phyloP scores from a whole-genome alignment of 2,797 vertebrate species.

The Bradypodion ventrale region DNA sequence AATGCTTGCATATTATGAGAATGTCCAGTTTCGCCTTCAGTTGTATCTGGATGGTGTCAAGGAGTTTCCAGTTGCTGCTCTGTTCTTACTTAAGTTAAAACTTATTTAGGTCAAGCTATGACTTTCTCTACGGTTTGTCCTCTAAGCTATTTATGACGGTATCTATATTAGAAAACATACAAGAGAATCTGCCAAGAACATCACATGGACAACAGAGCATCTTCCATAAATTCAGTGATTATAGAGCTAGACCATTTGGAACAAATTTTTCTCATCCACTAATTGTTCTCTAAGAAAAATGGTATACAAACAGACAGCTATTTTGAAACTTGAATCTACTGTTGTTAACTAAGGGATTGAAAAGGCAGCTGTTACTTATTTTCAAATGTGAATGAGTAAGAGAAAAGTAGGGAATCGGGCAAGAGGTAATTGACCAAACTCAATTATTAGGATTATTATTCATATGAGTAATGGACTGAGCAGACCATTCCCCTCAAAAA shows the following conservation, averaged over 20 bases:
- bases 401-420: constrained; percentile 31
- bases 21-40: neutral
- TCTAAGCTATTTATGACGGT: too few species aligned
- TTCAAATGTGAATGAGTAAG: neutral
- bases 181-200: neutral
- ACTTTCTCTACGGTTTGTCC: neutral
- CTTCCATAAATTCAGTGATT: neutral
- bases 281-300: constrained; percentile 5
- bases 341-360: constrained; percentile 1
- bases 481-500: constrained; percentile 7
- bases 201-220: neutral
- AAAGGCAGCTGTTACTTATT: constrained; percentile 25
- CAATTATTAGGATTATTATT: constrained; percentile 26
- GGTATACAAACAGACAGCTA: constrained; percentile 9
- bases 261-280: constrained; percentile 11
- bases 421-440: constrained; percentile 1
- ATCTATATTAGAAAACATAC: neutral
- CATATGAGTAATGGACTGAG: constrained; percentile 16
- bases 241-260: neutral
- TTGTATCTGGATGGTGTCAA: neutral
- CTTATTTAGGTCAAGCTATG: neutral
- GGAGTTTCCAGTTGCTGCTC: neutral
- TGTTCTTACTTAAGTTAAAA: neutral
- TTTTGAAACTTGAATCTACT: constrained; percentile 5
- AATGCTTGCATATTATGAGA: neutral